A percentile compares a stretch with the other conserved stretches of the same genome.
Conservation (phyloP, 2,888 invertebrate genomes). For the Eupithecia dodoneata region DNA sequence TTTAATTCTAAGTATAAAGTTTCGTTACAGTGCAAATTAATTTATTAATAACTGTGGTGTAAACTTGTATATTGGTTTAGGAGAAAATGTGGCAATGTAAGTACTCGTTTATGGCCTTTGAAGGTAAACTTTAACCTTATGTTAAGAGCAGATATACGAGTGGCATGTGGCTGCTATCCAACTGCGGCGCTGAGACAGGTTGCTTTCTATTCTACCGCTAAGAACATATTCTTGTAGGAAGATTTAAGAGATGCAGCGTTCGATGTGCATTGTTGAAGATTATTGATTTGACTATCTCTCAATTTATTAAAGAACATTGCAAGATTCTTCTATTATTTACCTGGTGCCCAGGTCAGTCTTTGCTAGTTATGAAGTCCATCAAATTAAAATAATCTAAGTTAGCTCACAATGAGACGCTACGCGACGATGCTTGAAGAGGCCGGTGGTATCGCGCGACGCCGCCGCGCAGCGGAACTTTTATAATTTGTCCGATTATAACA, state of each 20-base stretch:
- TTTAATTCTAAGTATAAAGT: neutral
- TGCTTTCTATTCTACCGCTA: neutral
- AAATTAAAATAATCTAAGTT: too few species aligned
- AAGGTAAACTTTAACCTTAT: neutral
- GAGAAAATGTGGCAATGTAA: neutral
- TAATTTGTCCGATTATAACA: too few species aligned
- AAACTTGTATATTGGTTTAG: neutral
- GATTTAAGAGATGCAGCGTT: neutral
- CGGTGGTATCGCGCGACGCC: too few species aligned
- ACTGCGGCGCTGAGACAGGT: constrained; percentile 12
- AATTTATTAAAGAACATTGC: neutral
- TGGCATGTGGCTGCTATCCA: neutral
- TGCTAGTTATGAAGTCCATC: too few species aligned
- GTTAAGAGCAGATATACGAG: neutral
- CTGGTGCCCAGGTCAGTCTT: neutral
- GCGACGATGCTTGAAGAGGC: too few species aligned
- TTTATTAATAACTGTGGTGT: neutral
- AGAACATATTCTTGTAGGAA: neutral
- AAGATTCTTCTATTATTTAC: neutral
- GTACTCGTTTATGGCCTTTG: neutral
- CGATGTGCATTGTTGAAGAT: too few species aligned
- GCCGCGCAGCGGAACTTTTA: too few species aligned
- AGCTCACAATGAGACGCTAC: too few species aligned
- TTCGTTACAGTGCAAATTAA: neutral
- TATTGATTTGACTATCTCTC: neutral